Percentiles rank a stretch among this genome's conserved stretches.
phyloP scores from a whole-genome alignment of 2,113 vertebrate genomes.

The Nothobranchius furzeri region DNA sequence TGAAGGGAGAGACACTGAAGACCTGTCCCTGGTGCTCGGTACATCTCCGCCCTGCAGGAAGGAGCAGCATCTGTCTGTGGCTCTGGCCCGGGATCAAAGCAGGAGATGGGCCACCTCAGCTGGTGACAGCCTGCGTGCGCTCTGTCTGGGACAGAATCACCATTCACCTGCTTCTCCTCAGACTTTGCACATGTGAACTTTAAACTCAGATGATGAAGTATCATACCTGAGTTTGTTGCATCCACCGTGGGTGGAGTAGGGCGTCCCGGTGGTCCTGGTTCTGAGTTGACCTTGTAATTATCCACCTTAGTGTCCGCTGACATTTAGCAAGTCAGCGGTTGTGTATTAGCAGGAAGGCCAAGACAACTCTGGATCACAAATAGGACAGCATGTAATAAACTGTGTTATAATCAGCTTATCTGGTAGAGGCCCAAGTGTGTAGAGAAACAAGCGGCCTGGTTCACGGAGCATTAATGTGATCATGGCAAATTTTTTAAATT shows the following conservation, averaged over 20 bases:
- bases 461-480: slow-evolving; percentile 66
- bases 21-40: slow-evolving; percentile 44
- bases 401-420: slow-evolving; percentile 75
- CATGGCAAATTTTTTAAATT: slow-evolving; percentile 52
- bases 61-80: slow-evolving; percentile 67
- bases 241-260: not conserved
- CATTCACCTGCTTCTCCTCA: slow-evolving; percentile 23
- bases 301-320: slow-evolving; percentile 57
- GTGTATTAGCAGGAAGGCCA: slow-evolving; percentile 53
- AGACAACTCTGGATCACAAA: slow-evolving; percentile 73
- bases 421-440: slow-evolving; percentile 60
- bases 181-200: slow-evolving; percentile 5
- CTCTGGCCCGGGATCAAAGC: slow-evolving; percentile 70
- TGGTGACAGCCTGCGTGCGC: slow-evolving; percentile 42
- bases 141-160: slow-evolving; percentile 34
- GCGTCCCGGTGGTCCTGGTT: slow-evolving; percentile 12
- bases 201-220: slow-evolving; percentile 8
- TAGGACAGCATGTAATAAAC: slow-evolving; percentile 73
- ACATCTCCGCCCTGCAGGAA: slow-evolving; percentile 63
- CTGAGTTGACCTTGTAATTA: slow-evolving; percentile 48
- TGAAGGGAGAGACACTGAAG: slow-evolving; percentile 46
- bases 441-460: slow-evolving; percentile 62
- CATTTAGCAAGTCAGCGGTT: slow-evolving; percentile 61
- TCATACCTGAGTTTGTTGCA: not conserved
- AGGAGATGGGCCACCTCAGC: slow-evolving; percentile 48